A percentile compares a stretch with the other conserved stretches of the same genome.
Conservation (phyloP, 2,113 vertebrate species). For the Addax nasomaculatus region DNA sequence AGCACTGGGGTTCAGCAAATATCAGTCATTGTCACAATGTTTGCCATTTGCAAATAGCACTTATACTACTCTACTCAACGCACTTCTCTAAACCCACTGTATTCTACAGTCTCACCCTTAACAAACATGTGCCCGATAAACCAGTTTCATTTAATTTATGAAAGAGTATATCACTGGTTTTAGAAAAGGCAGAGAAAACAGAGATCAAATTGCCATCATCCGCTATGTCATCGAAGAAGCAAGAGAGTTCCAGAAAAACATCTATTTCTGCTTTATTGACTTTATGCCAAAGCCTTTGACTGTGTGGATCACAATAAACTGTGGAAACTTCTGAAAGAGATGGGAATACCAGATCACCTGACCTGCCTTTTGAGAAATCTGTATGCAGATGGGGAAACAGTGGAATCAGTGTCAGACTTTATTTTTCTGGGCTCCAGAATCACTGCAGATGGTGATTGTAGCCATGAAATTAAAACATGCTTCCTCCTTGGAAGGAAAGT, state of each 20-base stretch:
- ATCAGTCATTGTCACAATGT: neutral
- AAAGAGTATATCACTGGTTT: neutral
- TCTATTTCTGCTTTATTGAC: neutral
- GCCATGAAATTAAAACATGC: too few species aligned
- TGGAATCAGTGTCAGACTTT: too few species aligned
- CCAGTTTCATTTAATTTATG: neutral
- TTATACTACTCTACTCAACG: neutral
- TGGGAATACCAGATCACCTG: neutral
- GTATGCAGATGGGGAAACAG: neutral
- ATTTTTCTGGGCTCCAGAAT: too few species aligned
- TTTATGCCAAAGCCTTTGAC: neutral
- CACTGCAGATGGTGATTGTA: too few species aligned
- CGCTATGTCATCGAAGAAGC: accelerated
- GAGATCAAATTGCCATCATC: neutral
- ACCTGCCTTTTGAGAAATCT: neutral
- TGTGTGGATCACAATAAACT: neutral
- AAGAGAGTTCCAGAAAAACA: neutral
- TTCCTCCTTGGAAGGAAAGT: too few species aligned
- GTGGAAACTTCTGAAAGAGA: neutral
- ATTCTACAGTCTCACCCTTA: neutral
- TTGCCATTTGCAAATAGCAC: neutral
- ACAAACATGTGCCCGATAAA: neutral
- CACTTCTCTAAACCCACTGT: neutral
- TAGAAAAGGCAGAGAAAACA: neutral
- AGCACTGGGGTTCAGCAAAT: neutral